Percentiles rank a stretch among this genome's conserved stretches.
Conservation (phyloP, 2,113 vertebrate species). For the Tachysurus fulvidraco region DNA sequence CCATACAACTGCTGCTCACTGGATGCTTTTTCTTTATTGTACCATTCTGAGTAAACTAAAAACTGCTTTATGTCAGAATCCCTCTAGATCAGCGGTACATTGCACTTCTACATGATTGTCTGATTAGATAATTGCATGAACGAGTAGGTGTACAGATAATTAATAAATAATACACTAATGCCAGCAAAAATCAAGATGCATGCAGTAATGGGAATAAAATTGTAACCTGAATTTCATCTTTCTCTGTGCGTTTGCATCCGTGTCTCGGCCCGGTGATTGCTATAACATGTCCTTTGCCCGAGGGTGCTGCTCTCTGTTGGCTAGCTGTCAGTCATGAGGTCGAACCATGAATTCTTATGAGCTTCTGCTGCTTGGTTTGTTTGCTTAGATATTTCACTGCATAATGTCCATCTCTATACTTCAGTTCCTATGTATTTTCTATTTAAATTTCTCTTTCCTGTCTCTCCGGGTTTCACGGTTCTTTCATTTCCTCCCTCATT, state of each 20-base stretch:
- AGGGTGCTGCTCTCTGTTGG: constrained; percentile 15
- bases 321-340: constrained; percentile 34
- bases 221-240: neutral
- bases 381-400: neutral
- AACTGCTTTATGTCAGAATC: no score
- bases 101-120: no score
- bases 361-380: constrained; percentile 16
- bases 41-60: no score
- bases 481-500: neutral
- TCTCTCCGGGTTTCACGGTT: neutral
- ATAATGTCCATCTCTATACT: neutral
- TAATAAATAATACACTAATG: neutral
- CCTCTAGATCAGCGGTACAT: no score
- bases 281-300: constrained; percentile 34
- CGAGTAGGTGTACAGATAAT: no score
- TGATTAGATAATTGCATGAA: no score
- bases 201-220: neutral
- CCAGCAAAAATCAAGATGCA: neutral
- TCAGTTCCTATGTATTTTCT: neutral
- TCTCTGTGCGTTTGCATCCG: neutral
- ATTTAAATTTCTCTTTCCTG: neutral
- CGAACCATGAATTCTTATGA: constrained; percentile 31
- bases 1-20: no score
- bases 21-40: no score
- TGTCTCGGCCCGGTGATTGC: constrained; percentile 18